Conservation (phyloP, 2,797 vertebrate species). For the Gobionotothen gibberifrons region DNA sequence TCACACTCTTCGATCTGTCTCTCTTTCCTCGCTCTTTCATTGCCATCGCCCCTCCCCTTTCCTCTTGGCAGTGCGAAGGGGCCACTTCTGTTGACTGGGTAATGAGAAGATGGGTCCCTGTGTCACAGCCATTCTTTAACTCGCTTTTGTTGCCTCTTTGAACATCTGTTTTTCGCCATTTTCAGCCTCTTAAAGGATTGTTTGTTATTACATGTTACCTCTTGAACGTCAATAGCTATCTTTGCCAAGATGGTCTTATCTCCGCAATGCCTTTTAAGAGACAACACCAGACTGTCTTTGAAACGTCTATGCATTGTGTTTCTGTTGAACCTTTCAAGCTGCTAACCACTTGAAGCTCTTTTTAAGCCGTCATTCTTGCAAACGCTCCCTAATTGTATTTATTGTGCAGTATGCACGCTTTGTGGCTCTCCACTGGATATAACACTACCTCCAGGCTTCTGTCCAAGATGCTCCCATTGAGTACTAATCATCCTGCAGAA, state of each 20-base stretch:
- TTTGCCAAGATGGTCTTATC: constrained; percentile 41
- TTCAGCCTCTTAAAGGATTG: constrained; percentile 47
- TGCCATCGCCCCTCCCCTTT: constrained; percentile 31
- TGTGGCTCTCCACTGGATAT: constrained; percentile 56
- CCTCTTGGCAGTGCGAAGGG: constrained; percentile 57
- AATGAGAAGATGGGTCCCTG: constrained; percentile 72
- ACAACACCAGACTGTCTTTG: constrained; percentile 46
- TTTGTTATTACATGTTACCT: constrained; percentile 63
- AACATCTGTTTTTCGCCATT: constrained; percentile 69
- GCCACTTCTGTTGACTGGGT: constrained; percentile 63
- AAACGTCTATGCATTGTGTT: constrained; percentile 48
- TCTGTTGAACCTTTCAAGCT: constrained; percentile 34
- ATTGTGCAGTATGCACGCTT: constrained; percentile 55
- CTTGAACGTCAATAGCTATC: constrained; percentile 50
- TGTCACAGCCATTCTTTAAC: constrained; percentile 51
- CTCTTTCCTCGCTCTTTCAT: constrained; percentile 36
- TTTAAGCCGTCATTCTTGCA: constrained; percentile 37
- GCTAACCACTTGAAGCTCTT: constrained; percentile 46
- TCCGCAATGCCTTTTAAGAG: constrained; percentile 26
- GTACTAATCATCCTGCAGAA: constrained; percentile 72
- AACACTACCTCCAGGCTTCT: constrained; percentile 70
- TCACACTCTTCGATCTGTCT: constrained; percentile 56
- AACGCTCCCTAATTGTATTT: constrained; percentile 60
- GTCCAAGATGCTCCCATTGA: constrained; percentile 67
- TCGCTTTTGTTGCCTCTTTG: constrained; percentile 57